Evolutionary conservation across 2,113 vertebrate species (phyloP), one percentile per base, ranked within the genome.

Genomic region (Hyperopisus bebe): DNA sequence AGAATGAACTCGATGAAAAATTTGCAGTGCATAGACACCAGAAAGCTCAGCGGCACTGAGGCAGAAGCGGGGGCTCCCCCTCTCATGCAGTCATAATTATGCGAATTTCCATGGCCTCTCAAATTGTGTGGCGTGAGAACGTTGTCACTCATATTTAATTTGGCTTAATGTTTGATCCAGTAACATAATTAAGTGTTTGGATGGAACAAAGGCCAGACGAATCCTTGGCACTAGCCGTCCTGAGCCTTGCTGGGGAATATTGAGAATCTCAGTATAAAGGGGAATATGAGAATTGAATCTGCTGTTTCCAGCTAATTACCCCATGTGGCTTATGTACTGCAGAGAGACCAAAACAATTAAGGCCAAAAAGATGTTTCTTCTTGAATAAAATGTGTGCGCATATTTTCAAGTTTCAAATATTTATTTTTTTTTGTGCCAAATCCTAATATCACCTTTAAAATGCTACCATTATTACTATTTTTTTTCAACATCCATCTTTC

Each of bases 121-220:
- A 46, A 62, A 44, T 24, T 9, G 3, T 31, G 9, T 15, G 15
- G n/a, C 46, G 7, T 21, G 27, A 88, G 35, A 62, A 62, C 8
- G 35, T n/a, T 44, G 21, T 42, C 35, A 62, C 51, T 88, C 51
- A 24, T 31, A 42, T 88, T 42, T 50, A 84, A 51, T 44, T 42
- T 58, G 53, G 86, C 53, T 88, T 88, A 58, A 24, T 62, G 8
- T 42, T 88, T 58, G 24, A 62, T 62, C 53, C 35, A 62, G 19
- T 88, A 62, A 88, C 27, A 46, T 88, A 62, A 88, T 88, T 88
- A 62, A 88, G 53, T 62, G 51, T 88, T 88, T 58, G 51, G 86
- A 11, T 39, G 55, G 86, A 88, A 62, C 55, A 88, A 44, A 44
- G 31, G 53, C 53, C 39, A 44, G 55, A 44, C 17, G 51, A 55